A percentile compares a stretch with the other conserved stretches of the same genome.
Evolutionary conservation across 2,113 vertebrate genomes (phyloP).

Genomic region (Monopterus albus): DNA sequence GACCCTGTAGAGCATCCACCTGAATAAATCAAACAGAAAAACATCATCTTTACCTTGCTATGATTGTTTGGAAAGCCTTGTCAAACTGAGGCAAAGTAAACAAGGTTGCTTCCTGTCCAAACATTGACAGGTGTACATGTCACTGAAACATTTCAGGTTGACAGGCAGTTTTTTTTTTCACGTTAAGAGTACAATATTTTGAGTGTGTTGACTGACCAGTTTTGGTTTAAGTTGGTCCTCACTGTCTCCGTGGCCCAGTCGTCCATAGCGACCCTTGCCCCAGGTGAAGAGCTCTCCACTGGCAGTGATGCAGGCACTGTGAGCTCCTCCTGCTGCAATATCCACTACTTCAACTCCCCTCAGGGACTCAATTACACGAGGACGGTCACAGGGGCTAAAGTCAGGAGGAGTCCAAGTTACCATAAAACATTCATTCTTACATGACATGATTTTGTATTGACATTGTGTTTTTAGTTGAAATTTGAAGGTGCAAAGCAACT

Average conservation of each 20-base stretch:
- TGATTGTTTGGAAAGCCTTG: background rate
- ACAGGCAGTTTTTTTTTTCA: background rate
- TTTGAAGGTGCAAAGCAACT: background rate
- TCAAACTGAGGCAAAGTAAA: background rate
- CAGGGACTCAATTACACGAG: slow-evolving; percentile 96
- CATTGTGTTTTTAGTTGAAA: background rate
- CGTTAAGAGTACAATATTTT: background rate
- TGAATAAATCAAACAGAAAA: slow-evolving; percentile 58
- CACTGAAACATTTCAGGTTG: background rate
- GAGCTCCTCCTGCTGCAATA: slow-evolving; percentile 94
- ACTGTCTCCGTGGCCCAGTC: slow-evolving; percentile 96
- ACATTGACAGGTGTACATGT: background rate
- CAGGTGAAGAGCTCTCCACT: slow-evolving; percentile 97
- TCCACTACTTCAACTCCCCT: slow-evolving; percentile 96
- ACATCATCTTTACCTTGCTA: background rate
- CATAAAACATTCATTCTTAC: background rate
- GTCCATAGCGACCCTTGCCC: slow-evolving; percentile 96
- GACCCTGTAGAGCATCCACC: slow-evolving; percentile 98
- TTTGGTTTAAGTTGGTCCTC: slow-evolving; percentile 98
- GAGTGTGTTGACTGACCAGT: slow-evolving; percentile 82
- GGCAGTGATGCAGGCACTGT: slow-evolving; percentile 95
- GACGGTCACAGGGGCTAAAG: slow-evolving; percentile 94
- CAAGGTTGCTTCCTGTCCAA: slow-evolving; percentile 2
- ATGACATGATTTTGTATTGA: background rate
- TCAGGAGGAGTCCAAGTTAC: slow-evolving; percentile 6